phyloP scores from a whole-genome alignment of 2,797 vertebrate species.

The Hemibagrus guttatus region DNA sequence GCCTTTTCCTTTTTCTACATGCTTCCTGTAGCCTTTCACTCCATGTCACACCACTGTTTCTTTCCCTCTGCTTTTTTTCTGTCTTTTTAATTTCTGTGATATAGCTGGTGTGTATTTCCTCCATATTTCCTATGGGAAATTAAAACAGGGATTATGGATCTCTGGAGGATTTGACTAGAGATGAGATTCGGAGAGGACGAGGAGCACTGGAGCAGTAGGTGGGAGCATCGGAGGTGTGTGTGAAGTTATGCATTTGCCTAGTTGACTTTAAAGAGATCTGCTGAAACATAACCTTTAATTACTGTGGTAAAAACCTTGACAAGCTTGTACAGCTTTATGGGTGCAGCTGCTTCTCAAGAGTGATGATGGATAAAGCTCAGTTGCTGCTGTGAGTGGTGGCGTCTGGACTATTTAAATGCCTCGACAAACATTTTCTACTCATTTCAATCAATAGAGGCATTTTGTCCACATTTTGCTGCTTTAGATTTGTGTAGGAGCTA shows the following conservation, averaged over 20 bases:
- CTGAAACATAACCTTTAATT: constrained; percentile 48
- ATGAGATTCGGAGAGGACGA: constrained; percentile 72
- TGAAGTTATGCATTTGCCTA: constrained; percentile 50
- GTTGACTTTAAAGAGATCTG: constrained; percentile 45
- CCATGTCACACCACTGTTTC: constrained; percentile 63
- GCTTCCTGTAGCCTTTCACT: constrained; percentile 39
- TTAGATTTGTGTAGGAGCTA: not conserved
- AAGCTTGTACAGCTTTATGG: constrained; percentile 28
- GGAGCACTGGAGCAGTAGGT: constrained; percentile 55
- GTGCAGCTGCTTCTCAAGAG: constrained; percentile 5
- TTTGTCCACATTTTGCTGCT: not conserved
- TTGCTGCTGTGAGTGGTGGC: not conserved
- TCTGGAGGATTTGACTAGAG: constrained; percentile 74
- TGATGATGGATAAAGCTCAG: not conserved
- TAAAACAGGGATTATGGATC: constrained; percentile 78
- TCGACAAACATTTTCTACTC: not conserved
- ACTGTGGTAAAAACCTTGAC: constrained; percentile 25
- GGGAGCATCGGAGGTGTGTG: constrained; percentile 73
- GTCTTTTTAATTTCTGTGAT: constrained; percentile 74
- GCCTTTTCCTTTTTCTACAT: not conserved
- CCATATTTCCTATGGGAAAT: constrained; percentile 78
- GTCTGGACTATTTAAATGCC: not conserved
- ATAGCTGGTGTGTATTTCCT: constrained; percentile 79
- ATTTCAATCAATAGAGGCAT: not conserved
- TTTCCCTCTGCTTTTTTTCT: constrained; percentile 54